Conservation (phyloP, 2,888 invertebrate genomes). For the Trichopria drosophilae region DNA sequence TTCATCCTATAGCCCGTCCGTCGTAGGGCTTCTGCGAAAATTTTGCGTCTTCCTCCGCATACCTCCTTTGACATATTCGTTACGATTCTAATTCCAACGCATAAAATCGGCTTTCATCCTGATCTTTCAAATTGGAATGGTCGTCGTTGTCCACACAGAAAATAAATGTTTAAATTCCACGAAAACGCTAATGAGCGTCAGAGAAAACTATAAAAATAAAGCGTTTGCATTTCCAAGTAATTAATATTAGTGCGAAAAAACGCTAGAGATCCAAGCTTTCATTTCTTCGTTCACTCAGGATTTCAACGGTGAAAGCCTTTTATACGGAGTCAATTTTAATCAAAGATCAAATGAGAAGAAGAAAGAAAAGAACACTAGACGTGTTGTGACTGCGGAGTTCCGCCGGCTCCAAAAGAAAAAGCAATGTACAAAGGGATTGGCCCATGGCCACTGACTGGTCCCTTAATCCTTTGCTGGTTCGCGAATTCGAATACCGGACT, state of each 20-base stretch:
- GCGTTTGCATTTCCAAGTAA: too few relatives aligned
- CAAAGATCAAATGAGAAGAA: conserved; percentile 29
- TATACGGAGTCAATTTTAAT: conserved; percentile 32
- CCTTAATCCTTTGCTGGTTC: conserved; percentile 46
- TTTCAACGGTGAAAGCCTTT: too few relatives aligned
- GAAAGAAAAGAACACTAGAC: conserved; percentile 18
- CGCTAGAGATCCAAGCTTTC: too few relatives aligned
- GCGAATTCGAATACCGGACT: conserved; percentile 35
- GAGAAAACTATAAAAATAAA: too few relatives aligned
- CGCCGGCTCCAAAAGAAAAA: conserved; percentile 43
- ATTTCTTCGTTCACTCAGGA: too few relatives aligned
- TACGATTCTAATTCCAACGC: conserved; percentile 43
- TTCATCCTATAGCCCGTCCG: conserved; percentile 18
- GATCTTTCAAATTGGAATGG: too few relatives aligned
- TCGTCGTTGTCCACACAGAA: too few relatives aligned
- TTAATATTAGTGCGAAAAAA: too few relatives aligned
- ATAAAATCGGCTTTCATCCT: conserved; percentile 36
- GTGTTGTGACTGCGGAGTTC: conserved; percentile 38
- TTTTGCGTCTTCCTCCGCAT: conserved; percentile 51
- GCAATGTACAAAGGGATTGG: conserved; percentile 43
- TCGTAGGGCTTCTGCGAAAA: conserved; percentile 52
- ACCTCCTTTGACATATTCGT: conserved; percentile 43
- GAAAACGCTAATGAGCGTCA: too few relatives aligned
- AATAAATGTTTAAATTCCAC: too few relatives aligned
- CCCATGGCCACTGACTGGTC: conserved; percentile 37